Conservation (phyloP, 92 coral and sea anemone genomes). For the Virgularia gustaviana region DNA sequence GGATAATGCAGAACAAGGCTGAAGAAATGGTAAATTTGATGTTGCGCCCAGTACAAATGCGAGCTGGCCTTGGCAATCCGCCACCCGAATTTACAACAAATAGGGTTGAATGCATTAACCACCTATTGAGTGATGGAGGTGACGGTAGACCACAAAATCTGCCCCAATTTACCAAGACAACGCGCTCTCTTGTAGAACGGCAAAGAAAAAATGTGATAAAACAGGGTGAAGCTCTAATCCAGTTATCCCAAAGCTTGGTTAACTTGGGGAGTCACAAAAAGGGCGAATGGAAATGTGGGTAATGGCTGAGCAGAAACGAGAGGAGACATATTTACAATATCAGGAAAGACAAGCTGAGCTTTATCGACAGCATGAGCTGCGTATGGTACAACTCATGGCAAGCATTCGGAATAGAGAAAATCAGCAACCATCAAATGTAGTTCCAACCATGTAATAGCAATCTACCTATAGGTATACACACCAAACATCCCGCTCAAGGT, state of each 20-base stretch:
- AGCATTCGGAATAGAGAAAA: not conserved
- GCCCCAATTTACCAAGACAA: no score
- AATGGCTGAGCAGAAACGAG: slow-evolving; percentile 8
- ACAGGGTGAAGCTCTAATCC: slow-evolving; percentile 5
- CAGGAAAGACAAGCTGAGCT: slow-evolving; percentile 17
- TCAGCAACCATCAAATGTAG: not conserved
- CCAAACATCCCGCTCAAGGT: slow-evolving; percentile 3
- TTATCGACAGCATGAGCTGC: slow-evolving; percentile 9
- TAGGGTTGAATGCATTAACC: slow-evolving; percentile 32
- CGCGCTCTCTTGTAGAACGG: no score
- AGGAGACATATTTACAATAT: not conserved
- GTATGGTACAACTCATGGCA: slow-evolving; percentile 8
- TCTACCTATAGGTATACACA: not conserved
- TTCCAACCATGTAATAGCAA: slow-evolving; percentile 8
- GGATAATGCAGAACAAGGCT: no score
- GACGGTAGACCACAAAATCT: no score
- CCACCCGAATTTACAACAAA: slow-evolving; percentile 3
- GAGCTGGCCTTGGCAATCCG: slow-evolving; percentile 28
- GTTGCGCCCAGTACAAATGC: no score
- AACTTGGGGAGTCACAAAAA: slow-evolving; percentile 10
- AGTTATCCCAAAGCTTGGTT: slow-evolving; percentile 5
- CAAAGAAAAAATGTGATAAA: no score
- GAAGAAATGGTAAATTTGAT: no score
- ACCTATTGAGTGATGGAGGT: slow-evolving; percentile 16
- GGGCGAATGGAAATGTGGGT: slow-evolving; percentile 8